These are phyloP conservation scores for Drosophila orosa DNA, from an alignment of 1,140 invertebrate species.

Conservation along the genomic window DNA sequence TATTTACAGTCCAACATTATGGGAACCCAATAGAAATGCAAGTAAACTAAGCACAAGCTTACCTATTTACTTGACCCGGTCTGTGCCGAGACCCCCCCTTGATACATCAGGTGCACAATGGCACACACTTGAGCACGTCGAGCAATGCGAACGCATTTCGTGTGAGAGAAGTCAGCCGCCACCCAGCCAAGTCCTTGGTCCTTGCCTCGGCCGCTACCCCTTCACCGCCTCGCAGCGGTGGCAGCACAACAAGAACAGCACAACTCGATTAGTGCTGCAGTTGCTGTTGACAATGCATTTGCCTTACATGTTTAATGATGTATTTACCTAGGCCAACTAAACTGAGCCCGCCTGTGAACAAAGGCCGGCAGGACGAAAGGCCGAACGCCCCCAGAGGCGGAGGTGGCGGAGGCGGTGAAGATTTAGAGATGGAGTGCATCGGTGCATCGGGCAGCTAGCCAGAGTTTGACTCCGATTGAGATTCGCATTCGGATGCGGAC, in stretches of 20 bases:
- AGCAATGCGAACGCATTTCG: constrained; percentile 38
- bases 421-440: neutral
- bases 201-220: neutral
- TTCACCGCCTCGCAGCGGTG: neutral
- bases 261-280: constrained; percentile 63
- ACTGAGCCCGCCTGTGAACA: constrained; percentile 46
- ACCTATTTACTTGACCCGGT: constrained; percentile 1
- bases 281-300: constrained; percentile 79
- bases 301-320: constrained; percentile 82
- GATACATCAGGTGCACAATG: constrained; percentile 37
- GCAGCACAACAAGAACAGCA: constrained; percentile 45
- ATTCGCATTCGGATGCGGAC: neutral
- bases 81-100: constrained; percentile 11
- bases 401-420: neutral
- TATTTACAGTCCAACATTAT: neutral
- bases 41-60: too few relatives aligned
- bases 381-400: constrained; percentile 7
- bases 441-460: constrained; percentile 31
- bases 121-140: constrained; percentile 59
- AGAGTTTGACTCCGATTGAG: constrained; percentile 5
- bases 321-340: constrained; percentile 80
- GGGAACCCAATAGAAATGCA: neutral
- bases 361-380: constrained; percentile 13
- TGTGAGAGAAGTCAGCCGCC: constrained; percentile 34
- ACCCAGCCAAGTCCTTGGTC: constrained; percentile 32